phyloP scores from a whole-genome alignment of 2,888 invertebrate species.

The Dione vanillae region DNA sequence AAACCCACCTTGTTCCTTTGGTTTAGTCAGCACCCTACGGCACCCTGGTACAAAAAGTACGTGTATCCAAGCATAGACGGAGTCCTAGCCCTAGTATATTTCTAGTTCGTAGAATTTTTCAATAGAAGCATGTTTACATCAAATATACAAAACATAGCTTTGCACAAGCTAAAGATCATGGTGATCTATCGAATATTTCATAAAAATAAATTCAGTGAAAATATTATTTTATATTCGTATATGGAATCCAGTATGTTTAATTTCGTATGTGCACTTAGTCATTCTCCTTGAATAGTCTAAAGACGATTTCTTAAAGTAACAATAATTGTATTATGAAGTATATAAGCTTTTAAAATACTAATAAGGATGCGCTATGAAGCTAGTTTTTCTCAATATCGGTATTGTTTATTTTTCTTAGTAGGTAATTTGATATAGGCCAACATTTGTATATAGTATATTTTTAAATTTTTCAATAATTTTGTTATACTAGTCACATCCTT shows the following conservation, averaged over 20 bases:
- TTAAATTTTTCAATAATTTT: not conserved
- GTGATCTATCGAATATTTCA: not conserved
- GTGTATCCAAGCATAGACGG: not conserved
- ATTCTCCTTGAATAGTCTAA: conserved; percentile 16
- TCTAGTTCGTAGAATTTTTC: not conserved
- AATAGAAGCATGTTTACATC: not conserved
- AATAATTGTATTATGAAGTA: not conserved
- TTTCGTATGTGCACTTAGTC: conserved; percentile 15
- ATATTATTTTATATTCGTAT: not conserved
- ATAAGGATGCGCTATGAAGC: not conserved
- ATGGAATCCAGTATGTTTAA: not conserved
- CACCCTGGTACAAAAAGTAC: not conserved
- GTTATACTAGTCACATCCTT: not conserved
- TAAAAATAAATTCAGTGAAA: not conserved
- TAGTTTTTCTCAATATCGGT: not conserved
- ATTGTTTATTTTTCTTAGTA: not conserved
- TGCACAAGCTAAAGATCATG: too few relatives aligned
- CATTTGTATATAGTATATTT: not conserved
- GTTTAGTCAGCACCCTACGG: not conserved
- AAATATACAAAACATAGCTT: not conserved
- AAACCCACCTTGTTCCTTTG: conserved; percentile 5
- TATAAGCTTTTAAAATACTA: not conserved
- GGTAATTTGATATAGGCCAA: not conserved
- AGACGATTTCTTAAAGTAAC: conserved; percentile 8
- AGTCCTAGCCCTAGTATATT: too few relatives aligned